A percentile compares a stretch with the other conserved stretches of the same genome.
Conservation (phyloP, 30 jellyfish, hydroid and myxozoan genomes). For the Aurelia sp. region DNA sequence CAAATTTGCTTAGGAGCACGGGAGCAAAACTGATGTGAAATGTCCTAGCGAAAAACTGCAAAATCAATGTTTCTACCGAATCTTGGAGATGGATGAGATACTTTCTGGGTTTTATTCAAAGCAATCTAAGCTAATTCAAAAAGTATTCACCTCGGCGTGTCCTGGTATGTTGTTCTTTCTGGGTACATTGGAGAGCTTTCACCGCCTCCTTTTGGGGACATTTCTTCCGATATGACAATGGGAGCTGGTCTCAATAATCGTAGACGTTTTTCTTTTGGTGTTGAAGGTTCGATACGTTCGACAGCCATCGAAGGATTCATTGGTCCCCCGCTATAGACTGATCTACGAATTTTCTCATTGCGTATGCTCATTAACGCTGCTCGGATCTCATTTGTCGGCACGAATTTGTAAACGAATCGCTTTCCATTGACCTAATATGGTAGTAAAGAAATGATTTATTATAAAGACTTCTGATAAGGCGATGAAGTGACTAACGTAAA, state of each 20-base stretch:
- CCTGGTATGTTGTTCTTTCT: slow-evolving; percentile 28
- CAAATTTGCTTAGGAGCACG: too few species aligned
- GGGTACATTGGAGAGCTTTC: slow-evolving; percentile 30
- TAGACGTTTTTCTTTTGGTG: slow-evolving; percentile 42
- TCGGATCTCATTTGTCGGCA: slow-evolving; percentile 92
- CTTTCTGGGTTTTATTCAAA: too few species aligned
- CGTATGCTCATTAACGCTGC: slow-evolving; percentile 79
- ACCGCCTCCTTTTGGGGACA: slow-evolving; percentile 18
- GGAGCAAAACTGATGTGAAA: too few species aligned
- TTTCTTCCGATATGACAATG: slow-evolving; percentile 24
- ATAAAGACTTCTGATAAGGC: too few species aligned
- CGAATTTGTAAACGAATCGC: slow-evolving; percentile 94
- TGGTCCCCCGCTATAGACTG: slow-evolving; percentile 32
- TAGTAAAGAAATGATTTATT: too few species aligned
- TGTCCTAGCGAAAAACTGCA: too few species aligned
- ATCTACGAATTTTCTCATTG: slow-evolving; percentile 35
- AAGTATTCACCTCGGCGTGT: slow-evolving; percentile 26
- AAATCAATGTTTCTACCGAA: too few species aligned
- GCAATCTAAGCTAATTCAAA: too few species aligned
- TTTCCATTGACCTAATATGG: slow-evolving; percentile 91
- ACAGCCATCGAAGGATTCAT: slow-evolving; percentile 30
- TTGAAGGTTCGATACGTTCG: neutral
- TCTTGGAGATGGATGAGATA: too few species aligned
- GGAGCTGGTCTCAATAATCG: slow-evolving; percentile 33
- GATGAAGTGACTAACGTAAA: too few species aligned